phyloP scores from a whole-genome alignment of 2,888 invertebrate genomes.

The Lingula anatina region DNA sequence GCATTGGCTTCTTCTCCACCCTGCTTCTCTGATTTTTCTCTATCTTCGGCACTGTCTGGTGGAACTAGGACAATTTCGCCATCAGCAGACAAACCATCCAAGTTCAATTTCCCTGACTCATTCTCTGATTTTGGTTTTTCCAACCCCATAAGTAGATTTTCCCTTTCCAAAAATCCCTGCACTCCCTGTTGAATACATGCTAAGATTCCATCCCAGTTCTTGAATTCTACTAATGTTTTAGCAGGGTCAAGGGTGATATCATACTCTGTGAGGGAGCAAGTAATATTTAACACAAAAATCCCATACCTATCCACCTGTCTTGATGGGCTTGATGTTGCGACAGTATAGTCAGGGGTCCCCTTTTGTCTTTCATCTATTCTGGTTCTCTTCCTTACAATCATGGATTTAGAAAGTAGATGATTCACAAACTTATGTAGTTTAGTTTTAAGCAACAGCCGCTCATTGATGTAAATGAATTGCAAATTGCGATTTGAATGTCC shows the following conservation, averaged over 20 bases:
- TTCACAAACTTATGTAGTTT: constrained; percentile 56
- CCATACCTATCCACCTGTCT: constrained; percentile 43
- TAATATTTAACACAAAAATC: constrained; percentile 58
- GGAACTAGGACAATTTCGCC: too few species aligned
- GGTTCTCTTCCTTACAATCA: constrained; percentile 18
- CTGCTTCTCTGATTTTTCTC: not conserved
- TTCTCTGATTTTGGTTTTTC: not conserved
- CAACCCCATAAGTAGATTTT: constrained; percentile 14
- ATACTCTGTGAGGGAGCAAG: constrained; percentile 56
- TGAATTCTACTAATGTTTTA: constrained; percentile 58
- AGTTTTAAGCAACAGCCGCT: constrained; percentile 57
- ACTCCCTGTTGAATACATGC: constrained; percentile 52
- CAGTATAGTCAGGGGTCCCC: too few species aligned
- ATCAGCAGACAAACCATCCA: not conserved
- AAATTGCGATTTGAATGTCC: constrained; percentile 53
- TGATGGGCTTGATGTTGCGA: constrained; percentile 23
- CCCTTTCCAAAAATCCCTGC: constrained; percentile 25
- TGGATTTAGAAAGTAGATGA: constrained; percentile 41
- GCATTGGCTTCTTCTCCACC: not conserved
- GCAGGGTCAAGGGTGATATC: constrained; percentile 56
- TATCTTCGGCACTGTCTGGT: too few species aligned
- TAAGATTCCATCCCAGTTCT: constrained; percentile 56
- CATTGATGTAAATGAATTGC: constrained; percentile 67
- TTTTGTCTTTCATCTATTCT: constrained; percentile 1
- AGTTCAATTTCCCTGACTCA: not conserved